These are phyloP conservation scores for Tipula vernalis DNA, from an alignment of 2,888 invertebrate species.

Conservation along the genomic window DNA sequence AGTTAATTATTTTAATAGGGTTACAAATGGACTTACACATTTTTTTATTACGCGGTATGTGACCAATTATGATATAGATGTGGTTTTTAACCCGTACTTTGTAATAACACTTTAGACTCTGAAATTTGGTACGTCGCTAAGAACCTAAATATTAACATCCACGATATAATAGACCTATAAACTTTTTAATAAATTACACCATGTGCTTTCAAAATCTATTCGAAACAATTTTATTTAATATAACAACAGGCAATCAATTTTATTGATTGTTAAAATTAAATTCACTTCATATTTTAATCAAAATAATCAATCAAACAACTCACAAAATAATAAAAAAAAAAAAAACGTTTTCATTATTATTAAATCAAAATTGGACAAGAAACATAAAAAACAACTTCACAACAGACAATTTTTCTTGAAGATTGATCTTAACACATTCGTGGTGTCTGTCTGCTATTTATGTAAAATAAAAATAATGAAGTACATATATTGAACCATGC, in stretches of 20 bases:
- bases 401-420: not conserved
- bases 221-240: not conserved
- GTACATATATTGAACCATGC: not conserved
- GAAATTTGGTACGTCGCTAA: no score
- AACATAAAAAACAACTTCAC: not conserved
- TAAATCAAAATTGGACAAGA: constrained; percentile 4
- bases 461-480: not conserved
- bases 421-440: not conserved
- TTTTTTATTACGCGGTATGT: not conserved
- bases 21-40: not conserved
- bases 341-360: not conserved
- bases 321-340: not conserved
- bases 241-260: not conserved
- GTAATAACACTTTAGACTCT: no score
- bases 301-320: constrained; percentile 4
- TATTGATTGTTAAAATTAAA: constrained; percentile 4
- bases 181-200: not conserved
- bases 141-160: not conserved
- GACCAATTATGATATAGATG: not conserved
- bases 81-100: not conserved
- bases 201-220: not conserved
- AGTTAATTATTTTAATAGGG: not conserved
- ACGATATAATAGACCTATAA: not conserved
- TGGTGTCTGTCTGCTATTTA: not conserved
- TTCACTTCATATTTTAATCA: not conserved